These are phyloP conservation scores for Plotosus lineatus DNA, from an alignment of 2,113 vertebrate genomes.

Conservation along the genomic window DNA sequence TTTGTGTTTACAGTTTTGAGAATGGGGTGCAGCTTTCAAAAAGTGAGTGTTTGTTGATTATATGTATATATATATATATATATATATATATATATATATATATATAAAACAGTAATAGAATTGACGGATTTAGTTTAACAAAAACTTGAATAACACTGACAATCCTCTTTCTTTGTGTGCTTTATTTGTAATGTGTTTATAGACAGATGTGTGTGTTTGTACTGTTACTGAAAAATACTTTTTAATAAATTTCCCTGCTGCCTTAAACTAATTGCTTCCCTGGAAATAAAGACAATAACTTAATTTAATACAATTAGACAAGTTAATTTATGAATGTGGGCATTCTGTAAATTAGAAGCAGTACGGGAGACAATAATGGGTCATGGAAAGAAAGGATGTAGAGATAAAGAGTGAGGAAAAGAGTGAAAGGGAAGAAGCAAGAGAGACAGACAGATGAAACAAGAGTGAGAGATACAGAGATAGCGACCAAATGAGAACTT, in stretches of 20 bases:
- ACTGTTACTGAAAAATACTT: not conserved
- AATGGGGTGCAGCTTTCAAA: too few species aligned
- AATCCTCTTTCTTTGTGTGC: not conserved
- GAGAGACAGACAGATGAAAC: slow-evolving; percentile 30
- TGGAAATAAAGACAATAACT: slow-evolving; percentile 28
- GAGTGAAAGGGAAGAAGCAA: not conserved
- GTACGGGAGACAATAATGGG: slow-evolving; percentile 63
- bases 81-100: too few species aligned
- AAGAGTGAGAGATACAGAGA: too few species aligned
- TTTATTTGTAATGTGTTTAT: not conserved
- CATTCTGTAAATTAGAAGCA: slow-evolving; percentile 64
- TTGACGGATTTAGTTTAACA: not conserved
- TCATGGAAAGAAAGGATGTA: slow-evolving; percentile 38
- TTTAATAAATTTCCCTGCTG: too few species aligned
- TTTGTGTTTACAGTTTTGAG: too few species aligned
- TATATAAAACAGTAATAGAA: too few species aligned
- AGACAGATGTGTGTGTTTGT: not conserved
- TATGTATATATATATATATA: too few species aligned
- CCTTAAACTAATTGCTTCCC: slow-evolving; percentile 3
- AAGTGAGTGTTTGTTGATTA: too few species aligned
- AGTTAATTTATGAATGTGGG: slow-evolving; percentile 33
- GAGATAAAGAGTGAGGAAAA: not conserved
- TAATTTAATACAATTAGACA: slow-evolving; percentile 22
- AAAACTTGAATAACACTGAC: not conserved
- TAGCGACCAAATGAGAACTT: too few species aligned